phyloP scores from a whole-genome alignment of 2,113 vertebrate genomes.

The Gnathonemus longibarbis region DNA sequence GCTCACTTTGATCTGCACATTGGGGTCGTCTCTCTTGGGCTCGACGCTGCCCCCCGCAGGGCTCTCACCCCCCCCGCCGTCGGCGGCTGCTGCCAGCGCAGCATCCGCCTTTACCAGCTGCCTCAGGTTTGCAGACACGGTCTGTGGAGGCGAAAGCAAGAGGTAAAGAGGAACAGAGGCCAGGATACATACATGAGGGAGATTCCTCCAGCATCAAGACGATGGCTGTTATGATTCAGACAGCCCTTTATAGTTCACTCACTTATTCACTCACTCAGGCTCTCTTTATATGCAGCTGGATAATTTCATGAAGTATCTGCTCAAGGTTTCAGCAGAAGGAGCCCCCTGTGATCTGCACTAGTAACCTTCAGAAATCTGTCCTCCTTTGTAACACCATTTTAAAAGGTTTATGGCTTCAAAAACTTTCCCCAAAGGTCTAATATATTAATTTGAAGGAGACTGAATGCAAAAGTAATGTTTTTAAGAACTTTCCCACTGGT shows the following conservation, averaged over 20 bases:
- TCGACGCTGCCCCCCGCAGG: constrained; percentile 38
- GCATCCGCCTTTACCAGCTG: constrained; percentile 47
- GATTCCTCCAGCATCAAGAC: neutral
- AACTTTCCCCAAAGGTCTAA: neutral
- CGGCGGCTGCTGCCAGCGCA: neutral
- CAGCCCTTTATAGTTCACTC: neutral
- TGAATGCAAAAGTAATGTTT: neutral
- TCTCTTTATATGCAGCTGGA: neutral
- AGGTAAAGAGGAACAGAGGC: neutral
- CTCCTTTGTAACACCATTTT: neutral
- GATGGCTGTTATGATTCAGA: neutral
- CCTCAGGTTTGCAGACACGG: constrained; percentile 76
- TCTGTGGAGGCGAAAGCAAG: constrained; percentile 49
- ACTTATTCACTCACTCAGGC: neutral
- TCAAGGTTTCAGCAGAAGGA: neutral
- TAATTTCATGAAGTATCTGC: neutral
- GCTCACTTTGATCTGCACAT: constrained; percentile 89
- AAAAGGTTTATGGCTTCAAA: neutral
- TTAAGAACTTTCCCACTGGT: neutral
- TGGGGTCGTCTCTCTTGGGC: constrained; percentile 68
- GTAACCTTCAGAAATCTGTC: neutral
- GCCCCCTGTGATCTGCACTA: neutral
- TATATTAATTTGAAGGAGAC: neutral
- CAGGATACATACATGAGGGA: neutral
- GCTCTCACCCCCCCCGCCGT: constrained; percentile 29